Conservation (phyloP, 2,797 vertebrate genomes). For the Enteromius mattozi region DNA sequence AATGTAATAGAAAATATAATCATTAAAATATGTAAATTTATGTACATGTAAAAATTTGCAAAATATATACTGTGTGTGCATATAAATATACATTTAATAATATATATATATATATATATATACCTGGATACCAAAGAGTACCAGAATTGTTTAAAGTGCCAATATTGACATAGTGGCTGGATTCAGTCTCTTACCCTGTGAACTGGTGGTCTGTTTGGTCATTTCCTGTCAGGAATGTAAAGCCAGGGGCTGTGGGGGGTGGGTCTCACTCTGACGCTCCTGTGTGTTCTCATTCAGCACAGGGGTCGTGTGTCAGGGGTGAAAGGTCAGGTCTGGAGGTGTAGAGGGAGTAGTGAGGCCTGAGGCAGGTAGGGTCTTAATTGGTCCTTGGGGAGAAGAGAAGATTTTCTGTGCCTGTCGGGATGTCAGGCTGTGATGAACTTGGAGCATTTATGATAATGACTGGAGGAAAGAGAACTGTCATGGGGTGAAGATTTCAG, state of each 20-base stretch:
- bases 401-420: conserved; percentile 52
- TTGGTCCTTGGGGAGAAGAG: conserved; percentile 73
- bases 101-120: too few relatives aligned
- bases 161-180: conserved; percentile 67
- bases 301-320: conserved; percentile 84
- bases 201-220: conserved; percentile 63
- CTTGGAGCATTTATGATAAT: conserved; percentile 54
- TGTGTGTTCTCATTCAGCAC: conserved; percentile 82
- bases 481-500: conserved; percentile 32
- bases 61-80: too few relatives aligned
- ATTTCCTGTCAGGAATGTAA: conserved; percentile 66
- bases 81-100: too few relatives aligned
- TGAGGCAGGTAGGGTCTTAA: conserved; percentile 78
- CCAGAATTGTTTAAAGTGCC: conserved; percentile 12
- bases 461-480: conserved; percentile 32
- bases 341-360: conserved; percentile 60
- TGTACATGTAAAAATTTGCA: too few relatives aligned
- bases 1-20: too few relatives aligned
- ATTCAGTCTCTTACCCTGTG: conserved; percentile 64
- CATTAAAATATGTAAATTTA: too few relatives aligned
- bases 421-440: conserved; percentile 50
- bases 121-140: background rate
- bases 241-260: conserved; percentile 59
- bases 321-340: conserved; percentile 70
- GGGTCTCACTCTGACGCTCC: conserved; percentile 75